Evolutionary conservation across 2,888 invertebrate genomes (phyloP), one percentile per base, ranked within the genome.

Genomic region (Drosophila algonquin): DNA sequence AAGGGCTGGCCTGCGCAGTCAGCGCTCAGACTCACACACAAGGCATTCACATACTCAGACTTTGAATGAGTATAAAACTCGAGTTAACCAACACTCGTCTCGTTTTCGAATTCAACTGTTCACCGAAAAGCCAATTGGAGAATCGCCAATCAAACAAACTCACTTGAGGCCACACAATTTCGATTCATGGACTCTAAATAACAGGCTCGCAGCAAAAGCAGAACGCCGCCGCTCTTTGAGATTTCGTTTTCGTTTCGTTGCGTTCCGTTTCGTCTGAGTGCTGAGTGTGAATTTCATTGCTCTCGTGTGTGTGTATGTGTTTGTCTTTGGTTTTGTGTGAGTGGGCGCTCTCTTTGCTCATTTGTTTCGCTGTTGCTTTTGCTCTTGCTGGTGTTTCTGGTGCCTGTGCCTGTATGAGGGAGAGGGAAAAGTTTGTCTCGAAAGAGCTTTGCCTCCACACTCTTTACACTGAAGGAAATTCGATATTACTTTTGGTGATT

Each of bases 101-200:
- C 16, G 24, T 56, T 65, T 67, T 65, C 45, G 68, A 65, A 55
- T 30, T 21, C 21, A n/a, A 35, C 24, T 10, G 47, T 35, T 35
- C 35, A 18, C 18, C 55, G 67, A 48, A 44, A 53, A 52, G 47
- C 46, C 58, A 59, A 58, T 52, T 52, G 40, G 50, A 56, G 62
- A 56, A 55, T 47, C 53, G 45, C 45, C 27, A 27, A 18, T 18
- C 21, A 32, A 16, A 32, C 24, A 35, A 58, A 70, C 80, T 72
- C 79, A 73, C 74, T 76, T 75, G 62, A 58, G 69, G 69, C 78
- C 80, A 87, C 86, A 83, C 80, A 89, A 90, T 90, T 92, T 90
- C 89, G 91, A 91, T 91, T 91, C 92, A 89, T 92, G 91, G 91
- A 92, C 92, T 92, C 92, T 91, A 91, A 89, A 77, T 79, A 89